phyloP scores from a whole-genome alignment of 2,113 vertebrate genomes.

The Telmatochromis sp. region DNA sequence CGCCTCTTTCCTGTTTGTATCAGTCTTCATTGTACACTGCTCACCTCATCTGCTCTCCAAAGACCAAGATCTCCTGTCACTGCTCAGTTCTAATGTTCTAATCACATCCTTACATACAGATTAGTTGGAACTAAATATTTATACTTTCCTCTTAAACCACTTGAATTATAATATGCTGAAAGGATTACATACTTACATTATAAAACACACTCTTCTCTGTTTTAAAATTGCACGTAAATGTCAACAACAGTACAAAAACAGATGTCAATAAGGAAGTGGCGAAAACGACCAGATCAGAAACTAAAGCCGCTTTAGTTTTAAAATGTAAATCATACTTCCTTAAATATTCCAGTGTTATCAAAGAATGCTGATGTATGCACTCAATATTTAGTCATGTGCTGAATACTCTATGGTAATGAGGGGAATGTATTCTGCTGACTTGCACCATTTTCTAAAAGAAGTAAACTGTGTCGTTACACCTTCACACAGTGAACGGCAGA shows the following conservation, averaged over 20 bases:
- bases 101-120: too few relatives aligned
- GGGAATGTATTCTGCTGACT: neutral
- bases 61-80: neutral
- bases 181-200: neutral
- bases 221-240: neutral
- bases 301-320: neutral
- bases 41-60: neutral
- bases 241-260: neutral
- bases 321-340: neutral
- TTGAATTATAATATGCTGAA: neutral
- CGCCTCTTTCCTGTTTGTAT: fast-evolving
- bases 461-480: neutral
- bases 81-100: neutral
- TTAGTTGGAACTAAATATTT: too few relatives aligned
- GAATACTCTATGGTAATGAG: neutral
- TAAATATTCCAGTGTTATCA: neutral
- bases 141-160: neutral
- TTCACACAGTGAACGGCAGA: neutral
- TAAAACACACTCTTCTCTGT: neutral
- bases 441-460: neutral
- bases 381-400: neutral
- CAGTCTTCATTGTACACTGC: neutral
- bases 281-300: neutral
- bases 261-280: neutral
- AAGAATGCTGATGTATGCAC: neutral